A percentile compares a stretch with the other conserved stretches of the same genome.
Evolutionary conservation across 2,888 invertebrate species (phyloP).

Genomic region (Apotomis betuletana): DNA sequence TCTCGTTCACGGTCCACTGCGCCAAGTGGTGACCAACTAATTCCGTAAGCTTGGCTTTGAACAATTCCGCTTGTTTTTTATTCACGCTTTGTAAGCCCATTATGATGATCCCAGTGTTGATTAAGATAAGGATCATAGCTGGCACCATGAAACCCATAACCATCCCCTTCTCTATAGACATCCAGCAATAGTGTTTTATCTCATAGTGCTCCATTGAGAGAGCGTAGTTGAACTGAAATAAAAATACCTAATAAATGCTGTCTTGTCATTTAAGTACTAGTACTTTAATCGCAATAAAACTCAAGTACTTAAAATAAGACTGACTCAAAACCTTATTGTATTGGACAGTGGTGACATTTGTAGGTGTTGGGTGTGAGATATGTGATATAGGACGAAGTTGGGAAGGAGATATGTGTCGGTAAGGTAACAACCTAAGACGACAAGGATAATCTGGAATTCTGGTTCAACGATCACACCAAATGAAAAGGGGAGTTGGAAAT

Average conservation of each 20-base stretch:
- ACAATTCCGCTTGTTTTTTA: conserved; percentile 74
- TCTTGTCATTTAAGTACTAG: no score
- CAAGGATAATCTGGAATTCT: no score
- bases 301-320: no score
- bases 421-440: no score
- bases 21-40: conserved; percentile 73
- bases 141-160: conserved; percentile 90
- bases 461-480: no score
- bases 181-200: conserved; percentile 89
- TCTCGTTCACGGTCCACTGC: conserved; percentile 70
- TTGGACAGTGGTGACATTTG: no score
- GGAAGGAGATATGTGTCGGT: no score
- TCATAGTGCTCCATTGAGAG: conserved; percentile 89
- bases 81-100: conserved; percentile 79
- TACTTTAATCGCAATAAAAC: no score
- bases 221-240: conserved; percentile 85
- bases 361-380: no score
- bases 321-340: no score
- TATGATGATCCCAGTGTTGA: conserved; percentile 85
- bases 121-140: conserved; percentile 86
- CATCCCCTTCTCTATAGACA: conserved; percentile 90
- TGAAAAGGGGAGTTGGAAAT: no score
- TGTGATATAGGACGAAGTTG: no score
- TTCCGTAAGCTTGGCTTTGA: conserved; percentile 76
- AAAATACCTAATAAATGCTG: neutral